Evolutionary conservation across 2,888 invertebrate genomes (phyloP).

Genomic region (Agonopterix subpropinquella): DNA sequence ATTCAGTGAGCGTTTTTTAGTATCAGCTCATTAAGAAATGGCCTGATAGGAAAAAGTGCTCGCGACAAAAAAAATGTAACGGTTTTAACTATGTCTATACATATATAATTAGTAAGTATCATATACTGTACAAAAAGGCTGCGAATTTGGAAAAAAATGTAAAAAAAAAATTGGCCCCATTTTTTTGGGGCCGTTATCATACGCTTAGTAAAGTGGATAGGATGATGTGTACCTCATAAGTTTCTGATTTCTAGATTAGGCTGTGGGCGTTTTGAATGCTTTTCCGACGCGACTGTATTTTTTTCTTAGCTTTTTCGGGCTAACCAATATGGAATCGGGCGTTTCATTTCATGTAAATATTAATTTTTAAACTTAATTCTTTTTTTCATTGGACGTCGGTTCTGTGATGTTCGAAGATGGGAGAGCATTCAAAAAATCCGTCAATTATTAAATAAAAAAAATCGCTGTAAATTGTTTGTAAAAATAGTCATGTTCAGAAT

Average conservation of each 20-base stretch:
- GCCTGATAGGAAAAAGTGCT: slow-evolving; percentile 28
- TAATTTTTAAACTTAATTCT: slow-evolving; percentile 35
- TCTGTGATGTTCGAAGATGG: slow-evolving; percentile 10
- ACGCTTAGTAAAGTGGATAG: slow-evolving; percentile 72
- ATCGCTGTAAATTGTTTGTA: slow-evolving; percentile 72
- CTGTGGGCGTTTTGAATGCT: slow-evolving; percentile 33
- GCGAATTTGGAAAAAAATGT: slow-evolving; percentile 63
- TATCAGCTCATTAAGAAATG: slow-evolving; percentile 18
- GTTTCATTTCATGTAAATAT: slow-evolving; percentile 53
- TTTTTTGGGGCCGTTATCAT: slow-evolving; percentile 62
- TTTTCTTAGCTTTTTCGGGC: slow-evolving; percentile 31
- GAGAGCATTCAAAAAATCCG: slow-evolving; percentile 33
- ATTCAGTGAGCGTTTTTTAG: slow-evolving; percentile 34
- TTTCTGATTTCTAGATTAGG: slow-evolving; percentile 55
- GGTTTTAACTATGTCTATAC: slow-evolving; percentile 70
- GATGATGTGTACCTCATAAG: slow-evolving; percentile 63
- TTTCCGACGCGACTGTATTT: slow-evolving; percentile 21
- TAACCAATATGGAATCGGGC: slow-evolving; percentile 26
- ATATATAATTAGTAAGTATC: slow-evolving; percentile 69
- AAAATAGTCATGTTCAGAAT: slow-evolving; percentile 70
- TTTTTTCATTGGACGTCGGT: slow-evolving; percentile 21
- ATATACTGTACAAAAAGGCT: slow-evolving; percentile 71
- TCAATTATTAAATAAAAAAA: slow-evolving; percentile 31
- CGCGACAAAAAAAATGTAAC: slow-evolving; percentile 54
- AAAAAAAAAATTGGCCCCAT: slow-evolving; percentile 60